Evolutionary conservation across 2,888 invertebrate genomes (phyloP), one percentile per base, ranked within the genome.

Genomic region (Rhamnusium bicolor): DNA sequence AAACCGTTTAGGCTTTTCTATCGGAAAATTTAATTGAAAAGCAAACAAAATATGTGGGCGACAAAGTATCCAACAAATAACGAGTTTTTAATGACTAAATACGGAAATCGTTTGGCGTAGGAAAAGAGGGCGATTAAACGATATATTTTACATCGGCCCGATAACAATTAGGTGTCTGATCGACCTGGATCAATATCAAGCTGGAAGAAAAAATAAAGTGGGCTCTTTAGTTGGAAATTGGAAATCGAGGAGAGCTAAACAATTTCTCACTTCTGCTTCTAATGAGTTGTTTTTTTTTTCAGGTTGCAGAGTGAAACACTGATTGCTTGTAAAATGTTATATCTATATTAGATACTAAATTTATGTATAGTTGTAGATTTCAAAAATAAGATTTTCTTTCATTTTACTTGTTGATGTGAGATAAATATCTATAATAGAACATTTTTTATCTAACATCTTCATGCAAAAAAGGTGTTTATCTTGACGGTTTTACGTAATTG

Each of bases 21-120:
- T 32, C 24, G 21, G 18, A 27, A 60, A 32, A 12, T 60, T 32
- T 60, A 60, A 32, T 51, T 63, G 27, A 51, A 63, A 21, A 16
- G 27, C 27, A 63, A 63, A 27, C 24, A 27, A 51, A 63, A 47
- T 49, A 18, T 51, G 63, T n/a, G 27, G 12, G 51, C 27, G 51
- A 51, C 61, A 62, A 24, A 68, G 72, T 62, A 62, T 63, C 53
- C 51, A 49, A 56, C 61, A 56, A 68, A 72, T 72, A 72, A 69
- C 69, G 72, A 65, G 63, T 63, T 72, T 72, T 69, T 72, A 72
- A 72, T 69, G 69, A 40, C 63, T 40, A 63, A 65, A 69, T 69
- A 69, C 63, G 63, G 56, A 62, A 69, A 69, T 69, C 58, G 62
- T 8, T 16, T 21, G 49, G 65, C 29, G 65, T 40, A 60, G 60